Base-by-base conservation (phyloP, 2,113 vertebrate genomes). In the Peromyscus polionotus region DNA sequence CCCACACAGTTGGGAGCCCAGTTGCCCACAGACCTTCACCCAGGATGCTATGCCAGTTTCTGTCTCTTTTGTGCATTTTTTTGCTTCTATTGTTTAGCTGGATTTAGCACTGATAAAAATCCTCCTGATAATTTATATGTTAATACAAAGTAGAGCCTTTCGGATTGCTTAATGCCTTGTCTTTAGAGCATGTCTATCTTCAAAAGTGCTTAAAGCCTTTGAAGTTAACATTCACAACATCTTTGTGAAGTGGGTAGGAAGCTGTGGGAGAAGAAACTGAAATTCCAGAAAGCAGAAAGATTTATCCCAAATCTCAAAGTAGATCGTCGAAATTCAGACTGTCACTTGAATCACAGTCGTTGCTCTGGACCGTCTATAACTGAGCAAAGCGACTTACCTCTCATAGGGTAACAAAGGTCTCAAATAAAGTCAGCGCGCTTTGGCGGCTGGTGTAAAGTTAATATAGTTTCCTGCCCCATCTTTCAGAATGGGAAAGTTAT, bases 161-260 rank as follows among this genome's bases (percentile, higher is more conserved):
- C 8, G 45, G 79, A 76, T 92, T 68, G 57, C 84, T 95, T 95
- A 80, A 75, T 76, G 80, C 59, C 42, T 86, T 89, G 57, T 75
- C n/a, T 93, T 97, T 92, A 88, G 59, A 90, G 63, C n/a, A 5
- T n/a, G n/a, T 31, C 92, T 97, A 80, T 96, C 73, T 95, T 95
- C 65, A 80, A 72, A 70, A 95, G 94, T 59, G 22, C 88, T 97
- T 80, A 76, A 63, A 94, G 73, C 14, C 88, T 93, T 87, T 87
- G 90, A 92, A 68, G 73, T 95, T 88, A 92, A 94, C 92, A 96
- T 93, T 97, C 75, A 70, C 42, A 91, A n/a, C 54, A 77, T 83
- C 80, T 96, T 72, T 92, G 87, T 92, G 79, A 95, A 96, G 88
- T 26, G 28, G 45, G 63, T 39, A 36, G 36, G 79, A 75, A 92